These are phyloP conservation scores for Trichoplusia ni DNA, from an alignment of 1,140 invertebrate genomes.

Conservation along the genomic window DNA sequence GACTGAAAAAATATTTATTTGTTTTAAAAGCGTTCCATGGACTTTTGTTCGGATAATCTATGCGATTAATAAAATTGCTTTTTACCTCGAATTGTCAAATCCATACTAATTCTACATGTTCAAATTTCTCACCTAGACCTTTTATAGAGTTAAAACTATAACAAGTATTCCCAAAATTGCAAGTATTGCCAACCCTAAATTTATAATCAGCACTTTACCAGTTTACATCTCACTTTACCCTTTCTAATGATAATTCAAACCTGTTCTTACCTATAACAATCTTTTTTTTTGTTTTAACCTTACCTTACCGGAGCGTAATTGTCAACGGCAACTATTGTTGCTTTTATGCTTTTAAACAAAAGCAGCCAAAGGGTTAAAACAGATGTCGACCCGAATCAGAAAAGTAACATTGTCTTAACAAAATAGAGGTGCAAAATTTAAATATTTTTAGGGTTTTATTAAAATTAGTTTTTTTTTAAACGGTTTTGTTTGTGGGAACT, in stretches of 20 bases:
- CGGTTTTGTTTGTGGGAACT: slow-evolving; percentile 57
- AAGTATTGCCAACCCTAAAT: slow-evolving; percentile 58
- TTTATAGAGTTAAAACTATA: too few species aligned
- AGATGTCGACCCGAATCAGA: slow-evolving; percentile 50
- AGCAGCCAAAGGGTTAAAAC: slow-evolving; percentile 52
- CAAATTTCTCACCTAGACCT: too few species aligned
- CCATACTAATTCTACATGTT: too few species aligned
- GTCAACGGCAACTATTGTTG: slow-evolving; percentile 65
- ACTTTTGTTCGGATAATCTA: too few species aligned
- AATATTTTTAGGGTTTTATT: slow-evolving; percentile 47
- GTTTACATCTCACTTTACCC: slow-evolving; percentile 75
- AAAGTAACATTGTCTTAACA: slow-evolving; percentile 63
- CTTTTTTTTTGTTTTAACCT: slow-evolving; percentile 74
- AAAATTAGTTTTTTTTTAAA: slow-evolving; percentile 66
- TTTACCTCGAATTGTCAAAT: too few species aligned
- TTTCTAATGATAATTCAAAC: slow-evolving; percentile 75
- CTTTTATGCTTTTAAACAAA: slow-evolving; percentile 64
- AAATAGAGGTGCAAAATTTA: slow-evolving; percentile 70
- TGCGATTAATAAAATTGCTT: too few species aligned
- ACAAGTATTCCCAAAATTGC: slow-evolving; percentile 1
- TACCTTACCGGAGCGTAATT: slow-evolving; percentile 59
- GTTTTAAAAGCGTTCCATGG: too few species aligned
- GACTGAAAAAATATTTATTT: too few species aligned
- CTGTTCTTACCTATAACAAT: slow-evolving; percentile 70
- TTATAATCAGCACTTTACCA: slow-evolving; percentile 55